Evolutionary conservation across 2,113 vertebrate species (phyloP), one percentile per base, ranked within the genome.

Genomic region (Cyprinodon brontotheroides): DNA sequence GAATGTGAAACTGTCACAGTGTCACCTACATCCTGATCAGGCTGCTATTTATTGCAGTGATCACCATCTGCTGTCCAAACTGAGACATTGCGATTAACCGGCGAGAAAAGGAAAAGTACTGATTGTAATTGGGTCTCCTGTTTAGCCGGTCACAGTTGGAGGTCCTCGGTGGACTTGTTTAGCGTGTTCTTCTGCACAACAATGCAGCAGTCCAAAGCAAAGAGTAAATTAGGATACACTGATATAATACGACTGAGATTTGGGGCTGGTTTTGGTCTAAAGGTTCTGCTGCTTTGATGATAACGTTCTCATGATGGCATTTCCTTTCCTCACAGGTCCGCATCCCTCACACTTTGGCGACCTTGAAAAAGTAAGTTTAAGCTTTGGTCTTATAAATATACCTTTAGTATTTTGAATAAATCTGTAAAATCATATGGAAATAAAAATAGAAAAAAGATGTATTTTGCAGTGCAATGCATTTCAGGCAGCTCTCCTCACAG

Each of bases 1-100:
- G 69, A 79, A 82, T 86, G 80, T 89, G 78, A 79, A 82, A 84
- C 71, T 86, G 82, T 87, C 79, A 71, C 71, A 79, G 81, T 87
- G 87, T 87, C 84, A 86, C 85, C 74, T 79, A 88, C 83, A 86
- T 83, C 84, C 83, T 53, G 71, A 87, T 78, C 63, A 64, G 77
- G 77, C 73, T 71, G 83, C 84, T 85, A 88, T 89, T 78, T 83
- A 84, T 91, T 91, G 92, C 86, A 79, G 78, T 83, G 83, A 90
- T 90, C 93, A 89, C 93, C 94, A 93, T 91, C 94, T 93, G 82
- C 92, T 94, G 94, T 90, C 90, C 83, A 93, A 84, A 85, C 64
- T 1, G n/a, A 79, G 90, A 89, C 40, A 92, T 77, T 94, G 85
- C 92, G 73, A 61, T 75, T 78, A 81, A 75, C 50, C 20, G 50